Evolutionary conservation across 2,888 invertebrate species (phyloP).

Genomic region (Slavum lentiscoides): DNA sequence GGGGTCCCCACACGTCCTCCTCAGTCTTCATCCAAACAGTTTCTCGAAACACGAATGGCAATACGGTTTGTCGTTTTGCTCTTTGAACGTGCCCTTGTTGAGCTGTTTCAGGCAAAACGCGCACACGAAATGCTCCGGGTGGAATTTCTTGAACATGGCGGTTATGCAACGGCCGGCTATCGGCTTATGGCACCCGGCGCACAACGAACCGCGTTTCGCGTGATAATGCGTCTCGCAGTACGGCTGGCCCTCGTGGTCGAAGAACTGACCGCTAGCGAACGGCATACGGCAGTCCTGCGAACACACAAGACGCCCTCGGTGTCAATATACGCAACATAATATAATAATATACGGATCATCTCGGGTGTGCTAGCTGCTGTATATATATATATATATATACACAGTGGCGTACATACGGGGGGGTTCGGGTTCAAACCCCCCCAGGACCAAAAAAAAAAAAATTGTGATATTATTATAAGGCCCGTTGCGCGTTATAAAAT

Average conservation of each 20-base stretch:
- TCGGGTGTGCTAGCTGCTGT: too few relatives aligned
- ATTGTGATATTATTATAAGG: too few relatives aligned
- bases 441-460: too few relatives aligned
- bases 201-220: conserved; percentile 92
- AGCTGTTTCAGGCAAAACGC: conserved; percentile 98
- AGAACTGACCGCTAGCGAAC: conserved; percentile 97
- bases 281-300: conserved; percentile 92
- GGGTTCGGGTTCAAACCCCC: too few relatives aligned
- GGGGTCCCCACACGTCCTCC: too few relatives aligned
- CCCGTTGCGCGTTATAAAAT: too few relatives aligned
- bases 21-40: conserved; percentile 76
- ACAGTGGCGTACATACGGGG: too few relatives aligned
- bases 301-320: conserved; percentile 21
- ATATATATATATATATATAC: too few relatives aligned
- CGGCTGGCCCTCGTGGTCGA: conserved; percentile 96
- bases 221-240: conserved; percentile 99
- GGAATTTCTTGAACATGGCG: conserved; percentile 98
- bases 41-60: conserved; percentile 98
- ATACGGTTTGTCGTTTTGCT: conserved; percentile 98
- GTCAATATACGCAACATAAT: too few relatives aligned
- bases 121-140: conserved; percentile 99
- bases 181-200: conserved; percentile 96
- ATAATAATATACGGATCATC: too few relatives aligned
- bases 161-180: conserved; percentile 93
- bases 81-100: conserved; percentile 99